These are phyloP conservation scores for Helleia helle DNA, from an alignment of 2,888 invertebrate genomes.

Conservation along the genomic window DNA sequence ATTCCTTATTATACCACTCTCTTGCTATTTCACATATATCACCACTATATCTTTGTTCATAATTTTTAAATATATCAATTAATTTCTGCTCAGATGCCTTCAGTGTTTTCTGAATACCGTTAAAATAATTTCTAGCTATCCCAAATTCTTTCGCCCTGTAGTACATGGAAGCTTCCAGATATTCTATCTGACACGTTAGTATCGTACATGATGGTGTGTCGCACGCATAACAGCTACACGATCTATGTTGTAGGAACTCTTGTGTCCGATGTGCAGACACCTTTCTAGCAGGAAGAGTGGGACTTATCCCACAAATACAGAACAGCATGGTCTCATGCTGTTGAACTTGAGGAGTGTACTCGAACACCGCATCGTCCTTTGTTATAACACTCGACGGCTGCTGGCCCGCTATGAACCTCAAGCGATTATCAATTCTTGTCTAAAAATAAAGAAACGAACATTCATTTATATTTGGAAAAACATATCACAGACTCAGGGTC, in stretches of 20 bases:
- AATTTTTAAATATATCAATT: conserved; percentile 18
- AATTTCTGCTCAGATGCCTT: conserved; percentile 29
- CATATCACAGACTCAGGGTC: too few species aligned
- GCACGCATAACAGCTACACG: conserved; percentile 43
- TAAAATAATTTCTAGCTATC: conserved; percentile 47
- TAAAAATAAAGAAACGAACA: conserved; percentile 21
- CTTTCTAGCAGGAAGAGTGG: conserved; percentile 26
- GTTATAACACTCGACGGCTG: conserved; percentile 26
- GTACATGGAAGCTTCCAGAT: conserved; percentile 42
- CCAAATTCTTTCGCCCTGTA: conserved; percentile 39
- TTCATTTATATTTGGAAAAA: too few species aligned
- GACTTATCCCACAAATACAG: conserved; percentile 33
- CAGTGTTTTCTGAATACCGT: conserved; percentile 33
- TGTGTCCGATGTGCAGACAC: conserved; percentile 37
- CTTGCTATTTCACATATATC: conserved; percentile 31
- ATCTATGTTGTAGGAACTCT: conserved; percentile 34
- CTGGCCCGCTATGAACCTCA: conserved; percentile 45
- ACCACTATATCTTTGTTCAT: conserved; percentile 24
- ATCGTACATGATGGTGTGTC: conserved; percentile 27
- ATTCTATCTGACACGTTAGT: conserved; percentile 29
- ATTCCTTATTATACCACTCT: conserved; percentile 23
- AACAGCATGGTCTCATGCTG: conserved; percentile 32
- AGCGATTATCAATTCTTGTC: conserved; percentile 45
- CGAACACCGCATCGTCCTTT: background rate
- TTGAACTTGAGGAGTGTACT: background rate